These are phyloP conservation scores for Eristalis arbustorum DNA, from an alignment of 2,888 invertebrate species.

Conservation along the genomic window DNA sequence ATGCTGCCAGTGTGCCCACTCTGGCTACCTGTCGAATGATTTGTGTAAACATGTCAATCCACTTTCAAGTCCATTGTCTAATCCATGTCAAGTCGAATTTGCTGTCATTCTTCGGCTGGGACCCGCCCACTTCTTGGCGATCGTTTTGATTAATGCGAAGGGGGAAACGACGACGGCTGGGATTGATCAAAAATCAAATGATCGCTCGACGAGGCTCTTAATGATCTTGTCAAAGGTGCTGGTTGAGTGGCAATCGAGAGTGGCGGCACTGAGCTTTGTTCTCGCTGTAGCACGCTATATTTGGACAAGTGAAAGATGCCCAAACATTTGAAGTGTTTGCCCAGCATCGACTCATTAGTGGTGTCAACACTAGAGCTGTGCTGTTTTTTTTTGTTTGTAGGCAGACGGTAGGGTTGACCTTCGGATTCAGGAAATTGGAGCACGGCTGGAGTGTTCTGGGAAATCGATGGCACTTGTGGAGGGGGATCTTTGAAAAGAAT, in stretches of 20 bases:
- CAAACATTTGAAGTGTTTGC: neutral
- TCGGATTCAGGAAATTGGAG: neutral
- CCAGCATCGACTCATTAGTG: neutral
- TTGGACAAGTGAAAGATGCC: conserved; percentile 20
- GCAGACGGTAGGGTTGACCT: neutral
- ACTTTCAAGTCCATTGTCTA: conserved; percentile 13
- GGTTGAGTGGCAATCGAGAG: conserved; percentile 9
- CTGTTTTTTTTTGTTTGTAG: neutral
- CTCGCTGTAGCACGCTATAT: neutral
- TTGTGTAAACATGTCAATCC: conserved; percentile 19
- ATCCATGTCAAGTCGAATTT: conserved; percentile 16
- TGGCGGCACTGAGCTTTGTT: conserved; percentile 2
- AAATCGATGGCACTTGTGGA: no score
- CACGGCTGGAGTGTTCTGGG: neutral
- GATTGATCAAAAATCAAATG: neutral
- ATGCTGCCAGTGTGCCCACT: neutral
- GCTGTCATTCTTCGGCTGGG: neutral
- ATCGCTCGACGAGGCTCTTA: conserved; percentile 9
- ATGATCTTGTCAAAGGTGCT: conserved; percentile 26
- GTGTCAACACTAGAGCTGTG: neutral
- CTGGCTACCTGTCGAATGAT: conserved; percentile 3
- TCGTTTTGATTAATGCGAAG: conserved; percentile 22
- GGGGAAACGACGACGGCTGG: no score
- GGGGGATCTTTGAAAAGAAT: no score
- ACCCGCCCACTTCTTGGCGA: neutral